A percentile compares a stretch with the other conserved stretches of the same genome.
phyloP scores from a whole-genome alignment of 2,888 invertebrate species.

The Drosophila ustulata region DNA sequence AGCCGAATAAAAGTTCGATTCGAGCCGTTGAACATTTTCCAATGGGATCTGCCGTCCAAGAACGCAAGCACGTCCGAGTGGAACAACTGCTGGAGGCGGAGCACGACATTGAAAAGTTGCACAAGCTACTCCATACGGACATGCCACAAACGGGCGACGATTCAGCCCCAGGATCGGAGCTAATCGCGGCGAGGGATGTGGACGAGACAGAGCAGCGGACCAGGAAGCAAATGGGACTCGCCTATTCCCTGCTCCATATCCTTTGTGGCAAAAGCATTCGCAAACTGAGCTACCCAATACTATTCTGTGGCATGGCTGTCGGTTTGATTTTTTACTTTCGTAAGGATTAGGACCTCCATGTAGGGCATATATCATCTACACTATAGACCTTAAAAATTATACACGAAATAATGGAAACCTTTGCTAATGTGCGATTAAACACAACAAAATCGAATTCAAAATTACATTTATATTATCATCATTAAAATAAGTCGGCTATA shows the following conservation, averaged over 20 bases:
- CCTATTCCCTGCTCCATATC: conserved; percentile 33
- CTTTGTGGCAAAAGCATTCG: conserved; percentile 39
- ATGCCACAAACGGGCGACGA: background rate
- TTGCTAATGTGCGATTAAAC: conserved; percentile 7
- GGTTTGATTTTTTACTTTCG: conserved; percentile 64
- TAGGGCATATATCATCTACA: conserved; percentile 21
- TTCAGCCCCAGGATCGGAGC: background rate
- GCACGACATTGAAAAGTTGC: conserved; percentile 47
- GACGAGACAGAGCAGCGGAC: background rate
- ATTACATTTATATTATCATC: conserved; percentile 48
- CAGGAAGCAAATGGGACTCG: conserved; percentile 13
- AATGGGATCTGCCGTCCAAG: conserved; percentile 2
- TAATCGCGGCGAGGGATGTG: background rate
- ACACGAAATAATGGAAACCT: conserved; percentile 8
- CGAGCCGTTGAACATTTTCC: background rate
- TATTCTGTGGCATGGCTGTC: conserved; percentile 62
- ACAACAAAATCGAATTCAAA: conserved; percentile 47
- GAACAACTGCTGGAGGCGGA: conserved; percentile 57
- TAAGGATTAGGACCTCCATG: conserved; percentile 48
- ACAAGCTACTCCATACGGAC: conserved; percentile 45
- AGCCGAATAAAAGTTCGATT: background rate
- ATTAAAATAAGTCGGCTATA: conserved; percentile 34
- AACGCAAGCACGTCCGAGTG: conserved; percentile 50
- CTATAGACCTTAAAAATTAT: conserved; percentile 27
- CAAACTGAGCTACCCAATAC: conserved; percentile 49